Evolutionary conservation across 2,888 invertebrate genomes (phyloP), one percentile per base, ranked within the genome.

Genomic region (Heterodera filipjevi): DNA sequence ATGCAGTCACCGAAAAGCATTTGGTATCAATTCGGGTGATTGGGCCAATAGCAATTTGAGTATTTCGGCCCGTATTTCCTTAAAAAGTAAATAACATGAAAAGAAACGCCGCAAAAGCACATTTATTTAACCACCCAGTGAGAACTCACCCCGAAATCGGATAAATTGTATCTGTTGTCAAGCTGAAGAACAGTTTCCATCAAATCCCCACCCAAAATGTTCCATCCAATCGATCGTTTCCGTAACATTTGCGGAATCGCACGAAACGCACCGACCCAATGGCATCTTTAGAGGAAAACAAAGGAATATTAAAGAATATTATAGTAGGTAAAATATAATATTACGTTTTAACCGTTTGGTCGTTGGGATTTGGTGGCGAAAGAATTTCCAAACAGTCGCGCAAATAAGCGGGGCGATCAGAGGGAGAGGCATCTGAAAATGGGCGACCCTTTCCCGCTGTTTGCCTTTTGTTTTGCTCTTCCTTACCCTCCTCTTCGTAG

Each of bases 121-220:
- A 35, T 14, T 71, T 33, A 39, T 6, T 39, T 39, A 39, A 39
- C 12, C 8, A 39, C 39, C 39, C 39, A 39, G 6, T 39, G n/a
- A n/a, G n/a, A 49, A 49, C 49, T 32, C 22, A 75, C 78, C 6
- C 27, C 44, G 66, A 78, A 78, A 68, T 76, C 76, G 49, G 73
- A 3, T 30, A 78, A 3, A 19, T 44, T 59, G 59, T 76, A 78
- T 16, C 78, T 77, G 53, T 78, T 59, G 49, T 78, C 77, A 27
- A 78, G 44, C 53, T 33, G 59, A 22, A 66, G 16, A 49, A 78
- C 49, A 14, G 35, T 59, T 32, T 77, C 77, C 53, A 78, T 22
- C 30, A 78, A 32, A n/a, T 77, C 77, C 16, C 33, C 59, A 32
- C 59, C 75, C 53, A 75, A 64, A 53, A 22, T 64, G 59, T 75